phyloP scores from a whole-genome alignment of 2,797 vertebrate genomes.

The Girardinus metallicus region DNA sequence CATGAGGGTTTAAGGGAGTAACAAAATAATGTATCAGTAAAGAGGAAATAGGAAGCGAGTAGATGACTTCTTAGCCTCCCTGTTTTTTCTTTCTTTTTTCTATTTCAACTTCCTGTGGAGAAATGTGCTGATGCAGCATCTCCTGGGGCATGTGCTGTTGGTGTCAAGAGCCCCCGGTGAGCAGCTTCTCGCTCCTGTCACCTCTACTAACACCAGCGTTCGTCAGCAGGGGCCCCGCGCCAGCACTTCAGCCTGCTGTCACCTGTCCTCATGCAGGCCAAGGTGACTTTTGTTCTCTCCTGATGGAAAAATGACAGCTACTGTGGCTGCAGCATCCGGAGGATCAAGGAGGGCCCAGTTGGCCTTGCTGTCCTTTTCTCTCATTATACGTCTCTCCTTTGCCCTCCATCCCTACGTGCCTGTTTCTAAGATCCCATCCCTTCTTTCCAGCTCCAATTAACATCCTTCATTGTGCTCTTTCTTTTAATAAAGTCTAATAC shows the following conservation, averaged over 20 bases:
- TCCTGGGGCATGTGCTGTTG: conserved; percentile 68
- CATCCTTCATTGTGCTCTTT: background rate
- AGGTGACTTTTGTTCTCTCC: conserved; percentile 81
- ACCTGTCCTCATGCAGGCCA: conserved; percentile 78
- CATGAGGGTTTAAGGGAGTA: conserved; percentile 55
- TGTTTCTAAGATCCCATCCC: conserved; percentile 1
- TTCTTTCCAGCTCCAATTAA: background rate
- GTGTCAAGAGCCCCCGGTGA: conserved; percentile 72
- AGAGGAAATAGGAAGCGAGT: conserved; percentile 44
- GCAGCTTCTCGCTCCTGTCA: conserved; percentile 79
- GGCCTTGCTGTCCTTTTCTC: conserved; percentile 47
- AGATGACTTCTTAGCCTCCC: conserved; percentile 48
- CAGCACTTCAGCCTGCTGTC: conserved; percentile 69
- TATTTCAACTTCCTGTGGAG: conserved; percentile 60
- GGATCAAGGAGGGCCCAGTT: conserved; percentile 54
- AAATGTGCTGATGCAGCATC: conserved; percentile 77
- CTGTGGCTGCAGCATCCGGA: conserved; percentile 54
- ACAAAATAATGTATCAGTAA: conserved; percentile 59
- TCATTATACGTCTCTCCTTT: conserved; percentile 23
- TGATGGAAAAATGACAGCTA: conserved; percentile 80
- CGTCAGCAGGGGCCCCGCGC: conserved; percentile 70
- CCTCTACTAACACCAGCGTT: conserved; percentile 73
- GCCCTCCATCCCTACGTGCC: background rate
- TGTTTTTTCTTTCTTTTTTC: conserved; percentile 41
- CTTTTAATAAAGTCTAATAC: background rate